Conservation (phyloP, 2,797 vertebrate species). For the Spea hammondii region DNA sequence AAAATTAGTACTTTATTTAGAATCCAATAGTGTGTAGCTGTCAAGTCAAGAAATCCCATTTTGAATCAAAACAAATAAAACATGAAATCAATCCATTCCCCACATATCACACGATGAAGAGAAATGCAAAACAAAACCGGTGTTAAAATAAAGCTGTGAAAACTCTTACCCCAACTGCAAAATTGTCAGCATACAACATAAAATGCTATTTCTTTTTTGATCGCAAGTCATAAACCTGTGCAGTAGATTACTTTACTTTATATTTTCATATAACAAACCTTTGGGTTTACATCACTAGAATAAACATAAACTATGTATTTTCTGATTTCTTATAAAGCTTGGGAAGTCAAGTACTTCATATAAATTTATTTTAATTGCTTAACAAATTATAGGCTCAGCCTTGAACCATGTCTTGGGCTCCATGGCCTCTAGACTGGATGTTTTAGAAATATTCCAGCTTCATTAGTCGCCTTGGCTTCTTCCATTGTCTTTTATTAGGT, state of each 20-base stretch:
- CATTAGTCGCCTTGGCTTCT: background rate
- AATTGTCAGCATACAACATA: no score
- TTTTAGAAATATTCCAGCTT: constrained; percentile 4
- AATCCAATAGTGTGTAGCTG: no score
- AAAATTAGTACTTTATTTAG: no score
- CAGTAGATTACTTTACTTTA: background rate
- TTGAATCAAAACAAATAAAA: no score
- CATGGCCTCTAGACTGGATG: background rate
- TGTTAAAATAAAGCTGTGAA: no score
- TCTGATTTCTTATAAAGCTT: constrained; percentile 25
- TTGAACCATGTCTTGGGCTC: constrained; percentile 7
- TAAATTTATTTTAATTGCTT: background rate
- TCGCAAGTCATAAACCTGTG: no score
- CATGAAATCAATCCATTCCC: no score
- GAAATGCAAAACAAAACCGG: no score
- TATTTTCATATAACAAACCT: constrained; percentile 27
- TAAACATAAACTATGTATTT: constrained; percentile 11
- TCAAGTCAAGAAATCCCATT: no score
- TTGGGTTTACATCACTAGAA: constrained; percentile 16
- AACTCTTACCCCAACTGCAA: no score
- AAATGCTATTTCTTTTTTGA: no score
- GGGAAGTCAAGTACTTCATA: background rate
- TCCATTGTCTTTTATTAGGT: background rate
- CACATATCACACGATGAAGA: no score
- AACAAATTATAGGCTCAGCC: constrained; percentile 9